phyloP scores from a whole-genome alignment of 1,140 invertebrate species.

The Macrobrachium rosenbergii region DNA sequence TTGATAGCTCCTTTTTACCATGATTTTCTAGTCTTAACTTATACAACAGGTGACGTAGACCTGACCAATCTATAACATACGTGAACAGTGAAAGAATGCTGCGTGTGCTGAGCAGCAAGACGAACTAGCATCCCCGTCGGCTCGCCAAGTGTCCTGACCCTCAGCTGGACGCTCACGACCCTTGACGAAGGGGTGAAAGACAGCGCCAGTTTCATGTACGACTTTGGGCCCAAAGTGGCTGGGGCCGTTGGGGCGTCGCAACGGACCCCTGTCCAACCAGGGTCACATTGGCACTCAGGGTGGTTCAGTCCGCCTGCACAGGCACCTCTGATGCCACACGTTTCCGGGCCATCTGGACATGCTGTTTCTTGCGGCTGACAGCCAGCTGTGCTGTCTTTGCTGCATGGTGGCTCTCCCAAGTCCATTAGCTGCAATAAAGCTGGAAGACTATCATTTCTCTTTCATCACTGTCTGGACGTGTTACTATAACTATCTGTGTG shows the following conservation, averaged over 20 bases:
- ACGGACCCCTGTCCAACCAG: slow-evolving; percentile 78
- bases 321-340: slow-evolving; percentile 27
- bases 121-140: slow-evolving; percentile 23
- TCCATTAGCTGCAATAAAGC: slow-evolving; percentile 41
- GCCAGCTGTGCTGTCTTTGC: slow-evolving; percentile 14
- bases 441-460: neutral
- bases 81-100: slow-evolving; percentile 18
- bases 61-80: slow-evolving; percentile 23
- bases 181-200: slow-evolving; percentile 85
- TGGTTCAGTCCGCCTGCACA: slow-evolving; percentile 40
- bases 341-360: neutral
- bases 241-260: slow-evolving; percentile 88
- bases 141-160: slow-evolving; percentile 23
- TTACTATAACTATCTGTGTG: neutral
- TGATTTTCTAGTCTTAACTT: neutral
- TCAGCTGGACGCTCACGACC: slow-evolving; percentile 18
- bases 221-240: slow-evolving; percentile 89
- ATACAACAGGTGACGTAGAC: neutral
- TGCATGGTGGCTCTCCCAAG: slow-evolving; percentile 26
- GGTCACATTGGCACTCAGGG: slow-evolving; percentile 72
- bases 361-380: slow-evolving; percentile 34
- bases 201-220: slow-evolving; percentile 94
- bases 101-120: slow-evolving; percentile 17
- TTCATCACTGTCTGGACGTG: neutral
- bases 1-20: no score